These are phyloP conservation scores for Protobothrops mucrosquamatus DNA, from an alignment of 2,113 vertebrate species.

Conservation along the genomic window DNA sequence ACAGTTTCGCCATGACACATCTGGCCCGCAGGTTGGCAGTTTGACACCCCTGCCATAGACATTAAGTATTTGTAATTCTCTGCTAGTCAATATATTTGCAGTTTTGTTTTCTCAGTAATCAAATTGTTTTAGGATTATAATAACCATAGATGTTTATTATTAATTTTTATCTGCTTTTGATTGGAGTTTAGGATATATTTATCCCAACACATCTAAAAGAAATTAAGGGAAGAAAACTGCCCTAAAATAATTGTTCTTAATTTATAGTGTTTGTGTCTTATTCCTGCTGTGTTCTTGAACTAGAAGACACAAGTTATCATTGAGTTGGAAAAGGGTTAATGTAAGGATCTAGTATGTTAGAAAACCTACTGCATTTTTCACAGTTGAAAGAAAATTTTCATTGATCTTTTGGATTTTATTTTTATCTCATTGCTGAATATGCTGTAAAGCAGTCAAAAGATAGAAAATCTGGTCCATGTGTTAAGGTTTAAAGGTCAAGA, in stretches of 20 bases:
- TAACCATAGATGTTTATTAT: neutral
- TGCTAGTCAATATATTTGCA: neutral
- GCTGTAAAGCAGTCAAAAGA: slow-evolving; percentile 47
- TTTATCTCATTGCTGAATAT: slow-evolving; percentile 40
- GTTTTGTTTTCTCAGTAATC: neutral
- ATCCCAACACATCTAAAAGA: neutral
- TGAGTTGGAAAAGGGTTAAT: neutral
- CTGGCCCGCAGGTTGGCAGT: too few species aligned
- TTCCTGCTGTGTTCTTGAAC: slow-evolving; percentile 7
- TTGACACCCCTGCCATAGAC: too few species aligned
- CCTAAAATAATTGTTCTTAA: neutral
- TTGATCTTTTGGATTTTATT: slow-evolving; percentile 46
- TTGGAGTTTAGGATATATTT: neutral
- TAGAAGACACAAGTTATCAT: neutral
- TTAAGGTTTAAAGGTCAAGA: slow-evolving; percentile 57
- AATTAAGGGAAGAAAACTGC: neutral
- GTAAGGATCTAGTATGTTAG: slow-evolving; percentile 13
- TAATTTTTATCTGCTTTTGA: neutral
- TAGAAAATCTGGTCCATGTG: slow-evolving; percentile 62
- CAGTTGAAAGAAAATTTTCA: slow-evolving; percentile 35
- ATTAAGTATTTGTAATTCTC: neutral
- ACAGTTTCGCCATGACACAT: too few species aligned
- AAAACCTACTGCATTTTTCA: slow-evolving; percentile 35
- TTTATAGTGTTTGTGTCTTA: slow-evolving; percentile 8
- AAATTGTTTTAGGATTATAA: neutral